These are phyloP conservation scores for Caenorhabditis macrosperma DNA, from an alignment of 2,888 invertebrate genomes.

Conservation along the genomic window DNA sequence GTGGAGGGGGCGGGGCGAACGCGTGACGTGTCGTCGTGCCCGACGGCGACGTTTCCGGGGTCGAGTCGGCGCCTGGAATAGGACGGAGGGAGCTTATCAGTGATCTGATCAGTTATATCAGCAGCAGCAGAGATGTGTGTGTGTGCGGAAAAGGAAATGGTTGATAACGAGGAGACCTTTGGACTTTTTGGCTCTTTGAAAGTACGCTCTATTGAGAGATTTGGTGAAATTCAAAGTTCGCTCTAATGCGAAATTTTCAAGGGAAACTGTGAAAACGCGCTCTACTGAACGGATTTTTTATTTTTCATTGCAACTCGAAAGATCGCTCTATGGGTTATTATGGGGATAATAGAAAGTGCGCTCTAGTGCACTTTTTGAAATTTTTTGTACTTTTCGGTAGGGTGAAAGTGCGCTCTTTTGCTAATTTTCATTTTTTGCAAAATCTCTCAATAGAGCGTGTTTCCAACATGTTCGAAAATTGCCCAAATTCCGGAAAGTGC, in stretches of 20 bases:
- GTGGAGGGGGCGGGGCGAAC: conserved; percentile 46
- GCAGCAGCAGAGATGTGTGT: not conserved
- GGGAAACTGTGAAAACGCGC: not conserved
- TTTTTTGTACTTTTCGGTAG: too few relatives aligned
- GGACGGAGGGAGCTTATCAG: not conserved
- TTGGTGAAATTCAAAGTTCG: too few relatives aligned
- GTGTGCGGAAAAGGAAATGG: conserved; percentile 12
- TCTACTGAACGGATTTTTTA: not conserved
- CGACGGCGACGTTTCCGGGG: conserved; percentile 59
- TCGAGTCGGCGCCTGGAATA: conserved; percentile 46
- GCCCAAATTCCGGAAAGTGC: too few relatives aligned
- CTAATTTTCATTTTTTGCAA: too few relatives aligned
- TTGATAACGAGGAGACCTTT: conserved; percentile 47
- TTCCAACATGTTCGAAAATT: too few relatives aligned
- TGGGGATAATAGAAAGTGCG: not conserved
- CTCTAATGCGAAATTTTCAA: too few relatives aligned
- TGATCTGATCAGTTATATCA: conserved; percentile 5
- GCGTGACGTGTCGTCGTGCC: conserved; percentile 19
- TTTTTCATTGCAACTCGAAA: too few relatives aligned
- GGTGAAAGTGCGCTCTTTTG: too few relatives aligned
- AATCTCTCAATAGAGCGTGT: too few relatives aligned
- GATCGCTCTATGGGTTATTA: too few relatives aligned
- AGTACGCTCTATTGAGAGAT: too few relatives aligned
- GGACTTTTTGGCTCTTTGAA: conserved; percentile 14
- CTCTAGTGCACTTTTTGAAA: too few relatives aligned